A percentile compares a stretch with the other conserved stretches of the same genome.
Conservation (phyloP, 1,140 invertebrate species). For the Yoshiicerus persimilis region DNA sequence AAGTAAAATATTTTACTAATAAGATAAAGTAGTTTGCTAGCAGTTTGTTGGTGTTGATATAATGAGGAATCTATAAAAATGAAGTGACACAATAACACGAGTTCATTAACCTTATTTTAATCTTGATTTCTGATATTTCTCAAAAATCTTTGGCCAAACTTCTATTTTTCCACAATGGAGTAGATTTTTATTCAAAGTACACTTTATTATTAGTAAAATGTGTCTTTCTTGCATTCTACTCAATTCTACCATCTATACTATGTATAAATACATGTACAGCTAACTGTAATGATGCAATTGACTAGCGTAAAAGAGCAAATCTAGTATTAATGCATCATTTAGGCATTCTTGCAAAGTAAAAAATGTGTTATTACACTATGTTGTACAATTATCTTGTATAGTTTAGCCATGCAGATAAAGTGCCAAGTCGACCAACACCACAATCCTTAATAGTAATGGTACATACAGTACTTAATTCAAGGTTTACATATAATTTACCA, state of each 20-base stretch:
- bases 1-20: too few relatives aligned
- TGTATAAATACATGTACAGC: not conserved
- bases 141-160: not conserved
- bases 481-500: not conserved
- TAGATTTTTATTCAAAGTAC: not conserved
- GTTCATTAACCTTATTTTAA: not conserved
- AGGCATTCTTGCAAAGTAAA: not conserved
- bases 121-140: not conserved
- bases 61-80: too few relatives aligned
- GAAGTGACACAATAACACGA: too few relatives aligned
- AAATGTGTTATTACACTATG: not conserved
- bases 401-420: not conserved
- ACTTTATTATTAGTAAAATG: not conserved
- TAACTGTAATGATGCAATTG: not conserved
- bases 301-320: not conserved
- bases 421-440: not conserved
- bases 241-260: not conserved
- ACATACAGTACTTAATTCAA: not conserved
- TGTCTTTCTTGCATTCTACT: not conserved
- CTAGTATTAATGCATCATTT: not conserved
- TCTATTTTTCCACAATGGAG: not conserved
- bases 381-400: not conserved
- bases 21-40: too few relatives aligned
- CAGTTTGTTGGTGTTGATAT: too few relatives aligned
- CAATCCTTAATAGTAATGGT: not conserved